A percentile compares a stretch with the other conserved stretches of the same genome.
Conservation (phyloP, 35 echinoderm and acorn worm species). For the Lytechinus pictus region DNA sequence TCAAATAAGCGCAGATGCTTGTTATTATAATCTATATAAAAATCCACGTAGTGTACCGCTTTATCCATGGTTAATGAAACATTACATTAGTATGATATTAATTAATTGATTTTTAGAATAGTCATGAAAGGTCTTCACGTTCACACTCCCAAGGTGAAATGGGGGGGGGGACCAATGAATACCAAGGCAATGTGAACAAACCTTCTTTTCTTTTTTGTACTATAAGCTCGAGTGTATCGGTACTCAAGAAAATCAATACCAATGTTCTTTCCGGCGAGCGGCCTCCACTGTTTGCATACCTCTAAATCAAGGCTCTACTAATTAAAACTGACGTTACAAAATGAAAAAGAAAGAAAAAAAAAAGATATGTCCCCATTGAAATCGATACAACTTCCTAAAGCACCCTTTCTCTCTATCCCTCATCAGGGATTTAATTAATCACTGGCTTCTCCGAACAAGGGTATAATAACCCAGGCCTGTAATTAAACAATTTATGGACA, state of each 20-base stretch:
- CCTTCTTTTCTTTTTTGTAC: background rate
- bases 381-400: slow-evolving; percentile 12
- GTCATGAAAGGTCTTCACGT: background rate
- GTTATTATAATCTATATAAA: background rate
- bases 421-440: slow-evolving; percentile 52
- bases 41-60: background rate
- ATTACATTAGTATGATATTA: background rate
- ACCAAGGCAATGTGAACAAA: background rate
- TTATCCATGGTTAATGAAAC: background rate
- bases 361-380: background rate
- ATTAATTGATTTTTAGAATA: background rate
- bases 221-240: background rate
- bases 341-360: background rate
- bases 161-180: background rate
- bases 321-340: background rate
- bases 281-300: slow-evolving; percentile 2
- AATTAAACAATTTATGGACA: slow-evolving; percentile 54
- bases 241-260: slow-evolving; percentile 21
- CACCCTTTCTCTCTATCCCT: slow-evolving; percentile 20
- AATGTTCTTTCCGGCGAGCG: background rate
- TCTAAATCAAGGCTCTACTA: slow-evolving; percentile 19
- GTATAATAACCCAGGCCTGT: slow-evolving; percentile 48
- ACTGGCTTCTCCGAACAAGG: slow-evolving; percentile 7
- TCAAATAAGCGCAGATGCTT: background rate
- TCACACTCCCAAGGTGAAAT: background rate